Conservation (phyloP, 37 sponge, comb jelly and placozoan species). For the Crambe crambe region DNA sequence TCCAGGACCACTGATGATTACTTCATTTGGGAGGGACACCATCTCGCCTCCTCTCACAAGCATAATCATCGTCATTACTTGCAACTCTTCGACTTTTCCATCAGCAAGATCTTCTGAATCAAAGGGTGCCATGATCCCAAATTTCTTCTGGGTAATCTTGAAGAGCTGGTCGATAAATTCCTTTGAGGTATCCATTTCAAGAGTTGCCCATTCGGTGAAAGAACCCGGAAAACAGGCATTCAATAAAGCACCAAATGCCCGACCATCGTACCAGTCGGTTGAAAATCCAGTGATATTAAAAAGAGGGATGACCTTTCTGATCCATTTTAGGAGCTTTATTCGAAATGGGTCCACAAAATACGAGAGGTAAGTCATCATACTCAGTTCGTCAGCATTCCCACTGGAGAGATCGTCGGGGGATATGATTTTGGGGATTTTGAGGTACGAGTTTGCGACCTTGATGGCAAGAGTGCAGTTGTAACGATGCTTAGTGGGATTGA, state of each 20-base stretch:
- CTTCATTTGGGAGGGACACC: conserved; percentile 54
- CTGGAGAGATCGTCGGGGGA: conserved; percentile 52
- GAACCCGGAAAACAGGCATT: conserved; percentile 50
- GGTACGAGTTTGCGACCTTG: conserved; percentile 57
- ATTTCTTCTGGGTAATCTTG: conserved; percentile 10
- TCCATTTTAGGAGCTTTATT: conserved; percentile 61
- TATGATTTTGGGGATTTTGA: conserved; percentile 73
- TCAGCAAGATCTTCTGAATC: conserved; percentile 38
- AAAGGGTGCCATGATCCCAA: conserved; percentile 52
- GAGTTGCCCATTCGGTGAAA: conserved; percentile 1
- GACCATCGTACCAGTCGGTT: conserved; percentile 74
- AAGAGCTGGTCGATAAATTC: conserved; percentile 43
- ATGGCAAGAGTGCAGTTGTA: conserved; percentile 72
- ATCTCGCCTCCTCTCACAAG: conserved; percentile 42
- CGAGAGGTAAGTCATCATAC: conserved; percentile 87
- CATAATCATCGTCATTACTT: conserved; percentile 57
- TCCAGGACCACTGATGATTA: conserved; percentile 65
- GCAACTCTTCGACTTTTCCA: conserved; percentile 68
- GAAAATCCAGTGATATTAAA: conserved; percentile 60
- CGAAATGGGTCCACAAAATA: conserved; percentile 67
- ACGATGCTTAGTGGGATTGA: conserved; percentile 58
- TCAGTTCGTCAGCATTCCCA: conserved; percentile 66
- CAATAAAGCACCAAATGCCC: conserved; percentile 54
- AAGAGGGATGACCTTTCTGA: conserved; percentile 51
- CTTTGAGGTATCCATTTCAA: conserved; percentile 19